phyloP scores from a whole-genome alignment of 2,113 vertebrate species.

The Leptodactylus fuscus region DNA sequence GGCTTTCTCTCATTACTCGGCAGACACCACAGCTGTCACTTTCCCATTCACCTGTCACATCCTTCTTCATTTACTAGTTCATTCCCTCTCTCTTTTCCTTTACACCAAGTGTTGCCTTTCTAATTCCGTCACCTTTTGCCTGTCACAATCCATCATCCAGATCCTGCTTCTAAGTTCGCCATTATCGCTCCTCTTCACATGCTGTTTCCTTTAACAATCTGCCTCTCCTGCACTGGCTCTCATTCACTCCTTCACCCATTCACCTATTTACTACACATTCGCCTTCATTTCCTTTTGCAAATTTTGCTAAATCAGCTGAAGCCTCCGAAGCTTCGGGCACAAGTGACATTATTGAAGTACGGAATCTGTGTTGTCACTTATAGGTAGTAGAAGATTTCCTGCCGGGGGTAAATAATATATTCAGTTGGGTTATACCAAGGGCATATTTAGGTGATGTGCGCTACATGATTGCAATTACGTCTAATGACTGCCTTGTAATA shows the following conservation, averaged over 20 bases:
- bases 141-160: constrained; percentile 41
- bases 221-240: neutral
- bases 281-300: neutral
- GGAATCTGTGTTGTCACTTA: neutral
- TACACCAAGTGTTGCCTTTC: constrained; percentile 25
- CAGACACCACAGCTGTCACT: constrained; percentile 33
- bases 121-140: constrained; percentile 41
- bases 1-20: constrained; percentile 6
- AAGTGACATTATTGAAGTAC: neutral
- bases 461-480: too few relatives aligned
- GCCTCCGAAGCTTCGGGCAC: neutral
- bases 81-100: constrained; percentile 20
- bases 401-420: neutral
- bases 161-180: neutral
- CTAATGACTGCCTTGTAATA: neutral
- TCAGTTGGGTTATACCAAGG: neutral
- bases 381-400: neutral
- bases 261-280: neutral
- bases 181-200: neutral
- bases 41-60: constrained; percentile 47
- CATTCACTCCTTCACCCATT: neutral
- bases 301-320: neutral
- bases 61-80: constrained; percentile 40
- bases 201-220: constrained; percentile 14
- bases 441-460: too few relatives aligned